phyloP scores from a whole-genome alignment of 2,797 vertebrate species.

The Crocodylus rhombifer region DNA sequence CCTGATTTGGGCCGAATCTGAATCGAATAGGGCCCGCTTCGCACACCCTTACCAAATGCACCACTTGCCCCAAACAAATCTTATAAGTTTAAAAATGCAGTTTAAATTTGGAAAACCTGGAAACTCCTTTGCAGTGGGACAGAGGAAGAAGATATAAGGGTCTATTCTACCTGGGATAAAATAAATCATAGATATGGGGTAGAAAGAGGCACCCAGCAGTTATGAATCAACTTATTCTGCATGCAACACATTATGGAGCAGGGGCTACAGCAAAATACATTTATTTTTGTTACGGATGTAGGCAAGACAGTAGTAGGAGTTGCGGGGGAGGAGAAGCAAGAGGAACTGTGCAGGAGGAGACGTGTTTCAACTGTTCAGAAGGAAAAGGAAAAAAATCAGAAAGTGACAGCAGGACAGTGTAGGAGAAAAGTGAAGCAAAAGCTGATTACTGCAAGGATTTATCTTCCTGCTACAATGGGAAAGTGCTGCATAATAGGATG shows the following conservation, averaged over 20 bases:
- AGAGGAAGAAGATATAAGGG: neutral
- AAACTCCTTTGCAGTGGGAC: neutral
- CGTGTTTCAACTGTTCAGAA: constrained; percentile 28
- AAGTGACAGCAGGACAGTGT: neutral
- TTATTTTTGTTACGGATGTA: constrained; percentile 18
- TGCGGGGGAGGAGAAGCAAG: constrained; percentile 38
- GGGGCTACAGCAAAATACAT: neutral
- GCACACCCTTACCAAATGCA: neutral
- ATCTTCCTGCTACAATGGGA: neutral
- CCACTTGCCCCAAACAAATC: neutral
- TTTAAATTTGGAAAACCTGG: constrained; percentile 17
- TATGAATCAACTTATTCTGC: neutral
- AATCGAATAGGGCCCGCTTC: no score
- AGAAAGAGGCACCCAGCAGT: neutral
- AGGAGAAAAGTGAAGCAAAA: neutral
- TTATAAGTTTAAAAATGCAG: constrained; percentile 7
- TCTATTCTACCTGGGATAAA: neutral
- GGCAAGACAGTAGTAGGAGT: constrained; percentile 6
- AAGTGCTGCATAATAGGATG: neutral
- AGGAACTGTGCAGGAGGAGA: constrained; percentile 39
- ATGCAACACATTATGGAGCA: neutral
- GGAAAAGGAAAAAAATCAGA: neutral
- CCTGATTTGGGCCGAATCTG: no score
- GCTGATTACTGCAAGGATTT: neutral
- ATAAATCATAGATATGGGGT: neutral